Conservation (phyloP, 2,113 vertebrate species). For the Hippotragus niger region DNA sequence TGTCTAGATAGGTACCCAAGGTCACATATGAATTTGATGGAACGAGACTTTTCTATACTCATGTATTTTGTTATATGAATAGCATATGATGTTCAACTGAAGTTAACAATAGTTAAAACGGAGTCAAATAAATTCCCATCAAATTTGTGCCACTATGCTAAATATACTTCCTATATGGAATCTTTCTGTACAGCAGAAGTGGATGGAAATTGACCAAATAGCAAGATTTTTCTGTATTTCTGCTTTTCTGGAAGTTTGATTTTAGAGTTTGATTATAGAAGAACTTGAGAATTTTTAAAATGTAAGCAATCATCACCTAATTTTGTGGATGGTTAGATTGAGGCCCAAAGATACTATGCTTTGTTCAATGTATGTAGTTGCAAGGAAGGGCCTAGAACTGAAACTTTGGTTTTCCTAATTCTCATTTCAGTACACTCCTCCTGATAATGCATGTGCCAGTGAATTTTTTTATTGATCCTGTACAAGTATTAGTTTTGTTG, state of each 20-base stretch:
- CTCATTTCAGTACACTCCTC: neutral
- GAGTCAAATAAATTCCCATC: neutral
- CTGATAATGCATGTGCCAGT: neutral
- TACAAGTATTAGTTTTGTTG: neutral
- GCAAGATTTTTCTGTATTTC: neutral
- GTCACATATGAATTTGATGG: constrained; percentile 3
- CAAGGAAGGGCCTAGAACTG: neutral
- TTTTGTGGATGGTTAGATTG: neutral
- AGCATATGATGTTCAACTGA: neutral
- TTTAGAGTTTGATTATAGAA: neutral
- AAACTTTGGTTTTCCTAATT: neutral
- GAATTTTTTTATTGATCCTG: neutral
- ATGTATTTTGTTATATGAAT: neutral
- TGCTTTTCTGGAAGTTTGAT: neutral
- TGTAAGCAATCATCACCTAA: neutral
- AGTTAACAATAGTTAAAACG: neutral
- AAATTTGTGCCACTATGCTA: neutral
- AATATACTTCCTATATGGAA: neutral
- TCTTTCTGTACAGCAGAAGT: neutral
- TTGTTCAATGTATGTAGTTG: neutral
- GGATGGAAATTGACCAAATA: neutral
- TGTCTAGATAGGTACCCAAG: neutral
- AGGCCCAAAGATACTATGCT: neutral
- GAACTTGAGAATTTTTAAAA: neutral
- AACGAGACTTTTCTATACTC: neutral